Evolutionary conservation across 2,888 invertebrate species (phyloP).

Genomic region (Baronia brevicornis): DNA sequence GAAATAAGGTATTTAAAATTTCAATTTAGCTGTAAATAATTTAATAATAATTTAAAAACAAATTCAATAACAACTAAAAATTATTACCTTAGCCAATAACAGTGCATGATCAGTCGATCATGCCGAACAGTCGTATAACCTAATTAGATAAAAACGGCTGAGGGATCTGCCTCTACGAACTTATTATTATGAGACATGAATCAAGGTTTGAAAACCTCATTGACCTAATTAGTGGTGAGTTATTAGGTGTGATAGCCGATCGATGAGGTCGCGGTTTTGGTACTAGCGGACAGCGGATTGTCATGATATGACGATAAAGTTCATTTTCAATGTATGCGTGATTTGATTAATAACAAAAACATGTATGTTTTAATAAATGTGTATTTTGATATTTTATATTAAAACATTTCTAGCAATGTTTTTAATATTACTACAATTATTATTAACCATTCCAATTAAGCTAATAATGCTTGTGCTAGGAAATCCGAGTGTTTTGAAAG

Average conservation of each 20-base stretch:
- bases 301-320: not conserved
- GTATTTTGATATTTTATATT: too few species aligned
- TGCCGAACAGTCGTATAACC: conserved; percentile 38
- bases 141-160: conserved; percentile 50
- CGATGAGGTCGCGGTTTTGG: conserved; percentile 4
- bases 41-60: not conserved
- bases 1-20: too few species aligned
- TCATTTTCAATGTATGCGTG: too few species aligned
- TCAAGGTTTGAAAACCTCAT: conserved; percentile 56
- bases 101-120: conserved; percentile 14
- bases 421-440: too few species aligned
- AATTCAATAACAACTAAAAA: not conserved
- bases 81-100: not conserved
- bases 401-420: too few species aligned
- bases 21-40: too few species aligned
- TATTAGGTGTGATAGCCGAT: conserved; percentile 29
- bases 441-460: too few species aligned
- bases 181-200: conserved; percentile 20
- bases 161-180: conserved; percentile 11
- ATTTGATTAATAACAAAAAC: too few species aligned
- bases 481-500: too few species aligned
- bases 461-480: too few species aligned
- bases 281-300: not conserved
- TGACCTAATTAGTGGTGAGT: conserved; percentile 46
- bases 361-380: too few species aligned